phyloP scores from a whole-genome alignment of 2,888 invertebrate genomes.

The Graphium colonna region DNA sequence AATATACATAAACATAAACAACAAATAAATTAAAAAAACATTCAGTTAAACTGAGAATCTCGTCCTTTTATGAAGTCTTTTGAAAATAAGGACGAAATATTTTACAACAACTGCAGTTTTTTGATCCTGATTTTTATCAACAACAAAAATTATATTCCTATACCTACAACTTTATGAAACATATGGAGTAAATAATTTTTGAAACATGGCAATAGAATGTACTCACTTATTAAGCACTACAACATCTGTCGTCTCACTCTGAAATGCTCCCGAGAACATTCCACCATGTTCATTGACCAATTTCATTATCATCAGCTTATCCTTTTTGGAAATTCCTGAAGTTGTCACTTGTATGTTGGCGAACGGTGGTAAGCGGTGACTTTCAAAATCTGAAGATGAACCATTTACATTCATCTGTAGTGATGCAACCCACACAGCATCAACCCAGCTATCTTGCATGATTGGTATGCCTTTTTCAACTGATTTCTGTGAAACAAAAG shows the following conservation, averaged over 20 bases:
- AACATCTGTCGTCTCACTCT: constrained; percentile 76
- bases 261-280: constrained; percentile 73
- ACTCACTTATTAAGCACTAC: constrained; percentile 79
- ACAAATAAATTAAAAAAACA: too few species aligned
- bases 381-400: constrained; percentile 82
- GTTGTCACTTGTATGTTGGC: constrained; percentile 88
- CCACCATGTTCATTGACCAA: constrained; percentile 88
- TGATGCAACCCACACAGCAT: constrained; percentile 88
- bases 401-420: constrained; percentile 81
- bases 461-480: constrained; percentile 83
- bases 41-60: too few species aligned
- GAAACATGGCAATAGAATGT: too few species aligned
- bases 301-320: constrained; percentile 83
- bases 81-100: too few species aligned
- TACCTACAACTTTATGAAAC: too few species aligned
- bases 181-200: too few species aligned
- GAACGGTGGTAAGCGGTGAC: constrained; percentile 83
- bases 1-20: too few species aligned
- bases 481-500: constrained; percentile 79
- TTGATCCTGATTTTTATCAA: too few species aligned
- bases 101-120: too few species aligned
- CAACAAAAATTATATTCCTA: too few species aligned
- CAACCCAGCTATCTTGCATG: constrained; percentile 89
- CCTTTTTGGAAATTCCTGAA: constrained; percentile 84
- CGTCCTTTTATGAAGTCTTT: too few species aligned